These are phyloP conservation scores for Leucopsar rothschildi DNA, from an alignment of 2,113 vertebrate species.

Conservation along the genomic window DNA sequence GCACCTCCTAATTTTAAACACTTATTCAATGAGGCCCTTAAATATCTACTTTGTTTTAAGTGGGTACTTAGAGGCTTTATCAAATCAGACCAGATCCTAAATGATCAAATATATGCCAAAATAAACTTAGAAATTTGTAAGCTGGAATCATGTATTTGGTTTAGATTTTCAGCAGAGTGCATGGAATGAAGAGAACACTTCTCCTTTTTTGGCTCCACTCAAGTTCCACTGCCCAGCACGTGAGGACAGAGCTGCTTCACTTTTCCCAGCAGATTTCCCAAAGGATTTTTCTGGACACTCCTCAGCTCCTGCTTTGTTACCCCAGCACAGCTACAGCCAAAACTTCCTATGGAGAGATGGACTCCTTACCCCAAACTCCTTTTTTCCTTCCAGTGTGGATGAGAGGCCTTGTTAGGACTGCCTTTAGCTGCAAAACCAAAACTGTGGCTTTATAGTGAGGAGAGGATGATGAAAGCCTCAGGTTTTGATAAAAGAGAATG, in stretches of 20 bases:
- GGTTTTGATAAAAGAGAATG: background rate
- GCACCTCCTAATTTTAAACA: background rate
- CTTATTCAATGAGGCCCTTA: background rate
- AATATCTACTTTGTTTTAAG: background rate
- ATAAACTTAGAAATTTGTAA: background rate
- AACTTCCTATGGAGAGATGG: background rate
- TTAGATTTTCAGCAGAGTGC: background rate
- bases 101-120: background rate
- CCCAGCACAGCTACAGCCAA: background rate
- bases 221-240: background rate
- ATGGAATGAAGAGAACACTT: background rate
- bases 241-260: background rate
- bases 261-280: background rate
- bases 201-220: background rate
- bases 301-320: background rate
- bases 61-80: background rate
- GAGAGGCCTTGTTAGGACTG: background rate
- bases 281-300: background rate
- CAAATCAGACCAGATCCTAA: background rate
- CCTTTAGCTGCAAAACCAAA: background rate
- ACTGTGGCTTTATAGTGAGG: background rate
- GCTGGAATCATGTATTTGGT: background rate
- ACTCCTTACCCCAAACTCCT: background rate
- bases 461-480: background rate
- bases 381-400: background rate